Percentiles rank a stretch among this genome's conserved stretches.
phyloP scores from a whole-genome alignment of 2,888 invertebrate genomes.

The Helleia helle region DNA sequence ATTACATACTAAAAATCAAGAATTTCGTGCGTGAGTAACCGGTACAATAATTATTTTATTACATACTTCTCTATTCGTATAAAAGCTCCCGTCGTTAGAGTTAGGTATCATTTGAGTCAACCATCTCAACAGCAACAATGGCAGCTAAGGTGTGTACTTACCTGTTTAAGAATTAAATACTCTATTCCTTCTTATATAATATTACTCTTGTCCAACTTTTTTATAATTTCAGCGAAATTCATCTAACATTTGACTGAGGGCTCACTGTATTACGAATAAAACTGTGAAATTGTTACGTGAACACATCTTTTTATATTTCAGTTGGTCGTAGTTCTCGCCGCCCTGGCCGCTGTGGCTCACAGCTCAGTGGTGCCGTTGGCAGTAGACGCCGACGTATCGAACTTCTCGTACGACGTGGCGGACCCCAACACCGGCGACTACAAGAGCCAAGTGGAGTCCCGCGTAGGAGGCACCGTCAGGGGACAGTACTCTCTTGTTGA shows the following conservation, averaged over 20 bases:
- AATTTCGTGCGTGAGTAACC: too few relatives aligned
- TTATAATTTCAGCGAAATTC: too few relatives aligned
- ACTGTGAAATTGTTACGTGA: too few relatives aligned
- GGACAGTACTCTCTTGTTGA: slow-evolving; percentile 74
- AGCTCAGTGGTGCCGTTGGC: slow-evolving; percentile 8
- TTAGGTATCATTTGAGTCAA: too few relatives aligned
- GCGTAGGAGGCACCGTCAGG: slow-evolving; percentile 65
- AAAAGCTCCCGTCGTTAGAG: too few relatives aligned
- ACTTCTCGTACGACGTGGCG: slow-evolving; percentile 49
- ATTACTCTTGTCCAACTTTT: too few relatives aligned
- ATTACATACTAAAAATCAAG: too few relatives aligned
- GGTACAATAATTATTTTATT: too few relatives aligned
- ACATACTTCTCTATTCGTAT: too few relatives aligned
- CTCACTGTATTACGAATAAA: too few relatives aligned
- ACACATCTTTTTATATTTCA: slow-evolving; percentile 14
- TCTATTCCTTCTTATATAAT: too few relatives aligned
- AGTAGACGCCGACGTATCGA: slow-evolving; percentile 22
- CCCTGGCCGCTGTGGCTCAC: slow-evolving; percentile 28
- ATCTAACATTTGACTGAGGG: too few relatives aligned
- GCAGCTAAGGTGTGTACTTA: slow-evolving; percentile 20
- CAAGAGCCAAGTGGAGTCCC: slow-evolving; percentile 50
- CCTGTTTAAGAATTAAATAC: not conserved
- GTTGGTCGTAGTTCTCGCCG: slow-evolving; percentile 25
- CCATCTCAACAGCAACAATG: slow-evolving; percentile 14
- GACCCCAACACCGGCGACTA: slow-evolving; percentile 53